Evolutionary conservation across 2,113 vertebrate genomes (phyloP).

Genomic region (Marcusenius ussheri): DNA sequence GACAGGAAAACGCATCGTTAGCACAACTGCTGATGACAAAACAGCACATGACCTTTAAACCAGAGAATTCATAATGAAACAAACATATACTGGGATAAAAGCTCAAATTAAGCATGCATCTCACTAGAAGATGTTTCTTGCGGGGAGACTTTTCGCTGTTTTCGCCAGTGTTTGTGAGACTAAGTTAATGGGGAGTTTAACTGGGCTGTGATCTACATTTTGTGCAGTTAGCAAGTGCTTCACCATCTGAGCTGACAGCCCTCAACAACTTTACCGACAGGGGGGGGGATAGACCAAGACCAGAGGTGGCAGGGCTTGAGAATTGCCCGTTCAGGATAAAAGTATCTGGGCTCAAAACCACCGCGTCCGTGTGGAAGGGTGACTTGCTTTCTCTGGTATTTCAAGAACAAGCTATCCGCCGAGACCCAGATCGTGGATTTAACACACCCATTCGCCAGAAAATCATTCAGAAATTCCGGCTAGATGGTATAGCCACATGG

Average conservation of each 20-base stretch:
- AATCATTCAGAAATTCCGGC: constrained; percentile 3
- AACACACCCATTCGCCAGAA: not conserved
- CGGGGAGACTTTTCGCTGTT: constrained; percentile 15
- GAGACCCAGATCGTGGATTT: not conserved
- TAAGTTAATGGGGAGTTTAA: constrained; percentile 46
- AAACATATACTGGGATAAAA: not conserved
- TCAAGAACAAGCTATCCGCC: not conserved
- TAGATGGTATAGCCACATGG: not conserved
- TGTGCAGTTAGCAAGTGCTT: not conserved
- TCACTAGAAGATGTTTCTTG: not conserved
- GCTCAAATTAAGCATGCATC: not conserved
- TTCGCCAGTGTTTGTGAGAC: constrained; percentile 28
- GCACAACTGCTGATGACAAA: not conserved
- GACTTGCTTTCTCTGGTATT: constrained; percentile 11
- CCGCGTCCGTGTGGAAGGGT: not conserved
- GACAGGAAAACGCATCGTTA: not conserved
- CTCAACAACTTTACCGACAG: not conserved
- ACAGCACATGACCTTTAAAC: not conserved
- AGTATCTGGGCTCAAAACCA: not conserved
- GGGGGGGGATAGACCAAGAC: not conserved
- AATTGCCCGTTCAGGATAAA: not conserved
- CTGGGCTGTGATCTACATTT: not conserved
- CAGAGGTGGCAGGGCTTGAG: not conserved
- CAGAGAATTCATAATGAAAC: not conserved
- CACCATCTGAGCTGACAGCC: not conserved